phyloP scores from a whole-genome alignment of 30 jellyfish, hydroid and myxozoan genomes.

The Aurelia sp. region DNA sequence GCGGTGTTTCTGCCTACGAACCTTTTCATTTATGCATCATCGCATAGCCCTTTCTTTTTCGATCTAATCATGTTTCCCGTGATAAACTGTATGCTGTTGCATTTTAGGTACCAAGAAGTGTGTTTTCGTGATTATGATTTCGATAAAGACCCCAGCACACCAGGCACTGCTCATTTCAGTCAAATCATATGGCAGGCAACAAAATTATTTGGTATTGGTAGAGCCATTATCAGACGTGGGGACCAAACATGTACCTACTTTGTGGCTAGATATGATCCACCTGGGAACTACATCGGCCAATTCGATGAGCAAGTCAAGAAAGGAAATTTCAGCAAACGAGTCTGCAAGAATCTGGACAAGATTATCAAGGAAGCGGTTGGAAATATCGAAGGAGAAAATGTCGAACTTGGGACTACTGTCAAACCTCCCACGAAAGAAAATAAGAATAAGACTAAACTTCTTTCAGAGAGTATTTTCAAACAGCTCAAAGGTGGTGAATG shows the following conservation, averaged over 20 bases:
- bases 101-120: constrained; percentile 86
- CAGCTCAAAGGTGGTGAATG: background rate
- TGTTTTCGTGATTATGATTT: constrained; percentile 75
- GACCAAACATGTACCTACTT: constrained; percentile 69
- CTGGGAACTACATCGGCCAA: constrained; percentile 84
- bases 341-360: constrained; percentile 49
- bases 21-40: too few species aligned
- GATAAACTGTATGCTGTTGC: background rate
- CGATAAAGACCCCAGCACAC: constrained; percentile 37
- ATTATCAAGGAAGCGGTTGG: constrained; percentile 24
- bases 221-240: constrained; percentile 66
- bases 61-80: too few species aligned
- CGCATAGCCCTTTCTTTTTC: too few species aligned
- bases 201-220: constrained; percentile 80
- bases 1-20: too few species aligned
- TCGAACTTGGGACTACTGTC: background rate
- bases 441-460: too few species aligned
- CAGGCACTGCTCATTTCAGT: constrained; percentile 85
- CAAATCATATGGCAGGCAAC: constrained; percentile 86
- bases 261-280: constrained; percentile 84
- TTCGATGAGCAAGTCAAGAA: constrained; percentile 63
- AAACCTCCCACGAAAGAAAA: too few species aligned
- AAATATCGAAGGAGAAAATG: background rate
- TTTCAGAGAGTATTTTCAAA: too few species aligned
- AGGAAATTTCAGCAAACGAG: constrained; percentile 50